Conservation (phyloP, 2,888 invertebrate genomes). For the Coelinius sp. region DNA sequence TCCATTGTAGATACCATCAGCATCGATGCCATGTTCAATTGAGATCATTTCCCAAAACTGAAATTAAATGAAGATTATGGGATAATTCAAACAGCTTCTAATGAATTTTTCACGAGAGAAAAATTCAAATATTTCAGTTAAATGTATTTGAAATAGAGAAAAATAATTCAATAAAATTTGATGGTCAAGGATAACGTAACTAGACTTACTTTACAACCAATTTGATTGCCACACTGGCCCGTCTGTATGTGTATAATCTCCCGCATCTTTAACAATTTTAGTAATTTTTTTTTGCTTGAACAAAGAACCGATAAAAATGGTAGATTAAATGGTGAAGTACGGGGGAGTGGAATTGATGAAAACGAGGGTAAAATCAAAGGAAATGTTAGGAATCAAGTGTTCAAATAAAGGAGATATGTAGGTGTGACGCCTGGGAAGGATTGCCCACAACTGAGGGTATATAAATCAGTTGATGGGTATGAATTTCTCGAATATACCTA, state of each 20-base stretch:
- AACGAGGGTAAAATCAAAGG: background rate
- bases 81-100: background rate
- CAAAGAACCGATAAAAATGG: background rate
- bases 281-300: background rate
- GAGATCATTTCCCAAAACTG: slow-evolving; percentile 98
- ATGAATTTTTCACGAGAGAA: too few species aligned
- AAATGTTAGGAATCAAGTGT: background rate
- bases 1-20: slow-evolving; percentile 75
- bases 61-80: slow-evolving; percentile 15
- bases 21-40: slow-evolving; percentile 86
- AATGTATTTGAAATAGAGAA: background rate
- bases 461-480: background rate
- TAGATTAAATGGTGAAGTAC: background rate
- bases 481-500: background rate
- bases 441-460: background rate
- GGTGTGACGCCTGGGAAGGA: background rate
- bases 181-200: background rate
- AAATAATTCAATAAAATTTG: background rate
- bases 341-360: too few species aligned
- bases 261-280: background rate
- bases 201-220: slow-evolving; percentile 5
- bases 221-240: slow-evolving; percentile 16
- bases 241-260: slow-evolving; percentile 8
- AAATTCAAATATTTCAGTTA: background rate
- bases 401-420: too few species aligned